These are phyloP conservation scores for Aproaerema taeniolella DNA, from an alignment of 2,888 invertebrate genomes.

Conservation along the genomic window DNA sequence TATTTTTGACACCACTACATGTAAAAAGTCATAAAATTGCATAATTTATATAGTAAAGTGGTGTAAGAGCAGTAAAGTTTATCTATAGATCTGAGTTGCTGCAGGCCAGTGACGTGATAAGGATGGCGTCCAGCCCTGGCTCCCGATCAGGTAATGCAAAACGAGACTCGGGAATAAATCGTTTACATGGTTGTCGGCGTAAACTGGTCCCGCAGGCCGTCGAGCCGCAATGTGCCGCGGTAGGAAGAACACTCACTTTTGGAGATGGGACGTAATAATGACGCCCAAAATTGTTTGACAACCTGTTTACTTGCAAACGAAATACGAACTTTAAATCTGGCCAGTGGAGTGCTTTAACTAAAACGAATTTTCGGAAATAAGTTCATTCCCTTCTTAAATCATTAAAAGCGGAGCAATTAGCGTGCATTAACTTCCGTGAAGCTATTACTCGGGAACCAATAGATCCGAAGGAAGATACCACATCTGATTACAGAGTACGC, in stretches of 20 bases:
- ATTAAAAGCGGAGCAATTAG: slow-evolving; percentile 12
- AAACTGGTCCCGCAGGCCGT: slow-evolving; percentile 67
- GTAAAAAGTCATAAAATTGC: slow-evolving; percentile 5
- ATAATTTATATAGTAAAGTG: not conserved
- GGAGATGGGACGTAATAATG: slow-evolving; percentile 4
- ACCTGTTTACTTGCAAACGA: no score
- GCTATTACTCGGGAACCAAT: slow-evolving; percentile 22
- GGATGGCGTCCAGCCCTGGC: slow-evolving; percentile 53
- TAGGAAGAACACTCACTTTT: slow-evolving; percentile 42
- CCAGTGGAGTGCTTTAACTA: slow-evolving; percentile 53
- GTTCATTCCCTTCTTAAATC: not conserved
- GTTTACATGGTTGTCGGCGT: slow-evolving; percentile 77
- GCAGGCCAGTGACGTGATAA: slow-evolving; percentile 19
- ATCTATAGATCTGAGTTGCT: slow-evolving; percentile 17
- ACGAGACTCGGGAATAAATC: slow-evolving; percentile 73
- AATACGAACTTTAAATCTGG: no score
- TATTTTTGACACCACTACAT: slow-evolving; percentile 3
- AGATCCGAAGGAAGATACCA: slow-evolving; percentile 35
- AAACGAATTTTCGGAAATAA: slow-evolving; percentile 23
- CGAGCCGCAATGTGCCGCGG: slow-evolving; percentile 39
- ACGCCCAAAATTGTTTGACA: not conserved
- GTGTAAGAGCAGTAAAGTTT: slow-evolving; percentile 17
- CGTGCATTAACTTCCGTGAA: slow-evolving; percentile 20
- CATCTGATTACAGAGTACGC: slow-evolving; percentile 50
- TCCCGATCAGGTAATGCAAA: slow-evolving; percentile 73